phyloP scores from a whole-genome alignment of 1,140 invertebrate genomes.

The Drosophila parvula region DNA sequence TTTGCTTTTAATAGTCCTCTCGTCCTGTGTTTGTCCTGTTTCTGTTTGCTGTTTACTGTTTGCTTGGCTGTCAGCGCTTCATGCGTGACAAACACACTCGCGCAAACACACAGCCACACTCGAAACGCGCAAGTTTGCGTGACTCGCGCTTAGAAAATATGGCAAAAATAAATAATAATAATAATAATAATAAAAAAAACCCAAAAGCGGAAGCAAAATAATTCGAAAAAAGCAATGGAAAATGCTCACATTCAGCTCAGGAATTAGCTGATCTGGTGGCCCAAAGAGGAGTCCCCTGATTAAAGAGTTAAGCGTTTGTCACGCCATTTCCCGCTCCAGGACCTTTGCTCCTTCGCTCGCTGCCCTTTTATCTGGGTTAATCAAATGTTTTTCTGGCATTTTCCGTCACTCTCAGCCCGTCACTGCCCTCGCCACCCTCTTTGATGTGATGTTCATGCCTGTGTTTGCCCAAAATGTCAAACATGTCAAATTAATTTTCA shows the following conservation, averaged over 20 bases:
- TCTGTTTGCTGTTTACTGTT: conserved; percentile 59
- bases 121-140: conserved; percentile 64
- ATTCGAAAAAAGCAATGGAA: conserved; percentile 31
- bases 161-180: conserved; percentile 39
- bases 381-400: conserved; percentile 61
- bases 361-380: conserved; percentile 52
- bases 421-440: conserved; percentile 22
- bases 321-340: conserved; percentile 48
- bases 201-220: conserved; percentile 28
- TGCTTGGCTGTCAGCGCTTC: conserved; percentile 78
- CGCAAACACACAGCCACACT: conserved; percentile 35
- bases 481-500: conserved; percentile 80
- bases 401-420: conserved; percentile 26
- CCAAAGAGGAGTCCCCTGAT: conserved; percentile 56
- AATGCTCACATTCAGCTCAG: conserved; percentile 57
- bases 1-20: conserved; percentile 74
- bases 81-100: conserved; percentile 76
- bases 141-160: conserved; percentile 62
- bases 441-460: conserved; percentile 54
- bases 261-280: conserved; percentile 47
- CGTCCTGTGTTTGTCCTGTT: conserved; percentile 26
- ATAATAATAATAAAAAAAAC: conserved; percentile 1
- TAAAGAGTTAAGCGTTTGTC: conserved; percentile 79
- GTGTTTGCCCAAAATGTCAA: conserved; percentile 76
- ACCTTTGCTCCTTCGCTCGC: conserved; percentile 10